Evolutionary conservation across 1,140 invertebrate species (phyloP).

Genomic region (Carposina sasakii): DNA sequence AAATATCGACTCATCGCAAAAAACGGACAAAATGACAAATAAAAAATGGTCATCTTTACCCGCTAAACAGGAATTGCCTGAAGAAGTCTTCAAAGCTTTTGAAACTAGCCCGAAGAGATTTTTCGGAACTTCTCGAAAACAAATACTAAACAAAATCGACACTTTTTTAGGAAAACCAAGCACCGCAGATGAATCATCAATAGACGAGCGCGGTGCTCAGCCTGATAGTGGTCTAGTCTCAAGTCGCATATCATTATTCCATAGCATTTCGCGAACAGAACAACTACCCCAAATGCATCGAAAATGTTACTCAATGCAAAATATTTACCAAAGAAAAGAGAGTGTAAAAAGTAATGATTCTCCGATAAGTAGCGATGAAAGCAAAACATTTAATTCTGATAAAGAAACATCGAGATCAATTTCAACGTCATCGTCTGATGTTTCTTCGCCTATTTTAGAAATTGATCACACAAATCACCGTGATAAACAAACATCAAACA

Average conservation of each 20-base stretch:
- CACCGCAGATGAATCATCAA: slow-evolving; percentile 27
- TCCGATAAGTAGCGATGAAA: slow-evolving; percentile 10
- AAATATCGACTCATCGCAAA: too few relatives aligned
- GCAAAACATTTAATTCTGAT: slow-evolving; percentile 12
- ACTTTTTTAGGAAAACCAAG: slow-evolving; percentile 51
- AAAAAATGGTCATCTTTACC: slow-evolving; percentile 11
- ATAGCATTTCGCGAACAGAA: slow-evolving; percentile 52
- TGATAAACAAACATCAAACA: not conserved
- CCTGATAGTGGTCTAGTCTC: slow-evolving; percentile 59
- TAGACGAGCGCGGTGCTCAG: slow-evolving; percentile 18
- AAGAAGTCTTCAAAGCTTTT: slow-evolving; percentile 65
- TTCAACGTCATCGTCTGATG: not conserved
- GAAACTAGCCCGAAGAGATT: slow-evolving; percentile 67
- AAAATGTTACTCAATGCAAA: slow-evolving; percentile 46
- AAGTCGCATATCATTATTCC: slow-evolving; percentile 63
- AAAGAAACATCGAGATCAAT: not conserved
- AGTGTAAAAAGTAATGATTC: slow-evolving; percentile 19
- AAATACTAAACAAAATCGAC: slow-evolving; percentile 64
- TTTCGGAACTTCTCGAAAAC: slow-evolving; percentile 60
- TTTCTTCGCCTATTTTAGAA: not conserved
- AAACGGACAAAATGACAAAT: too few relatives aligned
- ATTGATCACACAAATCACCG: not conserved
- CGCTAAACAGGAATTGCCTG: slow-evolving; percentile 55
- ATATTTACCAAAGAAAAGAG: slow-evolving; percentile 36
- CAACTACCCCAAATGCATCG: slow-evolving; percentile 34